Evolutionary conservation across 2,113 vertebrate species (phyloP), one percentile per base, ranked within the genome.

Genomic region (Erythrocercus mccallii): DNA sequence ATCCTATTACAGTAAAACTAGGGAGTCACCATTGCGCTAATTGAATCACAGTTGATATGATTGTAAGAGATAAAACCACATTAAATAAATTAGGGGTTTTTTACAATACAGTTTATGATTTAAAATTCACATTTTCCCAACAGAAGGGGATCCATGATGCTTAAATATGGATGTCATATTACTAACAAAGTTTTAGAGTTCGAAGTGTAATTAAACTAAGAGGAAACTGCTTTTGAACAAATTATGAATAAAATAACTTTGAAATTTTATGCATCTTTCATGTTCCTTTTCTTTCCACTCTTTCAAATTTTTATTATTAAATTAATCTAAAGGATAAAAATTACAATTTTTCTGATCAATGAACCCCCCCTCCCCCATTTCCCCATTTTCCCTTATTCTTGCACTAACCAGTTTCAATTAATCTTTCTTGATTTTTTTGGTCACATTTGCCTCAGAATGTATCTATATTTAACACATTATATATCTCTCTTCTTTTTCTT

Each of bases 11-110:
- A 42, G 92, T 91, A 97, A 97, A 98, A 95, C 88, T 93, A 72
- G 93, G 71, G 80, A 98, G 90, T 96, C 92, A 95, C 68, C 86
- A 92, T 86, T 83, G 87, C 95, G 78, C 44, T 98, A 98, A 97
- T 93, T 97, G 94, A 98, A 97, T 97, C 88, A 94, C 81, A 47
- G 88, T 76, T 96, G 92, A 91, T 95, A 84, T 10, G 66, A 97
- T 96, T 40, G 6, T 51, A 89, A 95, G 81, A 97, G 95, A 97
- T 97, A 98, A 97, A 97, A 95, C 83, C 94, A 92, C 96, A 98
- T 98, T 98, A 97, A 97, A 96, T 81, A 98, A 97, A 98, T 97
- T 83, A 96, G 88, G 70, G 73, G 81, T 87, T 69, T 69, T 97
- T 96, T 91, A 84, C 53, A 92, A 70, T 68, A 58, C 3, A 11